Percentiles rank a stretch among this genome's conserved stretches.
phyloP scores from a whole-genome alignment of 2,797 vertebrate species.

The Pteronotus mesoamericanus region DNA sequence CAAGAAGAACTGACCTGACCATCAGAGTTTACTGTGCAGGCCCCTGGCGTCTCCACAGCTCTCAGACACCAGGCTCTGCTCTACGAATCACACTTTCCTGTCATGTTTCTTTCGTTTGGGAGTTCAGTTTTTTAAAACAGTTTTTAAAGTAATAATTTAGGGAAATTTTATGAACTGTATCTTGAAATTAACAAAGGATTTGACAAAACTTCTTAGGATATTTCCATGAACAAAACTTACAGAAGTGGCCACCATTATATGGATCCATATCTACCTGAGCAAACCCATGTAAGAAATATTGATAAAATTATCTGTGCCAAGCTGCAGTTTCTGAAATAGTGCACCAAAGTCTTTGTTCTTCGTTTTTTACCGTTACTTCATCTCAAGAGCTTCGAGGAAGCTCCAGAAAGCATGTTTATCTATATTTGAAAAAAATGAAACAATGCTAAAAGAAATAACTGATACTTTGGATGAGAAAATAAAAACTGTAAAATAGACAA shows the following conservation, averaged over 20 bases:
- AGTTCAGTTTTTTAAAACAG: background rate
- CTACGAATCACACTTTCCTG: background rate
- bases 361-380: background rate
- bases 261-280: background rate
- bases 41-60: accelerated
- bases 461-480: background rate
- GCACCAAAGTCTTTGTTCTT: background rate
- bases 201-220: background rate
- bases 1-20: background rate
- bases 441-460: background rate
- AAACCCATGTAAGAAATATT: background rate
- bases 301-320: background rate
- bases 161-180: background rate
- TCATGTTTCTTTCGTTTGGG: background rate
- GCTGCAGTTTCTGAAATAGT: background rate
- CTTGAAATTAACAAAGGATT: background rate
- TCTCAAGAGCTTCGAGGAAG: background rate
- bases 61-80: background rate
- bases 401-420: background rate
- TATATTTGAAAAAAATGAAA: background rate
- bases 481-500: background rate
- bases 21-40: background rate
- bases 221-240: slow-evolving; percentile 2
- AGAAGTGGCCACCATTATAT: background rate
- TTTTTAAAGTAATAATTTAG: background rate